Conservation (phyloP, 2,113 vertebrate species). For the Dipodomys spectabilis region DNA sequence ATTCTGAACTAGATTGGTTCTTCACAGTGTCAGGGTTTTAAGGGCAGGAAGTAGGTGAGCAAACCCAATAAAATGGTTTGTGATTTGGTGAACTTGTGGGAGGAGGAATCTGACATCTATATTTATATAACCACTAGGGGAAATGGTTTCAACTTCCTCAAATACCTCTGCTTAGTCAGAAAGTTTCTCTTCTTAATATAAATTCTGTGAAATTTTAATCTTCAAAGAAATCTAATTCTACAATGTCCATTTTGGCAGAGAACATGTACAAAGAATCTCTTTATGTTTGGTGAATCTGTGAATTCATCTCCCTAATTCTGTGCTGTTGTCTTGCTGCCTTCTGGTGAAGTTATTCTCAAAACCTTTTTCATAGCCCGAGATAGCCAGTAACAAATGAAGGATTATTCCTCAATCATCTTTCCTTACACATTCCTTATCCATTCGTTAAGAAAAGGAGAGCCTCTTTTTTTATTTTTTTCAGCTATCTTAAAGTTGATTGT, state of each 20-base stretch:
- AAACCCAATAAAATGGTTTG: conserved; percentile 12
- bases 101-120: neutral
- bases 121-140: neutral
- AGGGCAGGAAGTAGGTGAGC: neutral
- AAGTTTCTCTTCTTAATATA: conserved; percentile 8
- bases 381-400: neutral
- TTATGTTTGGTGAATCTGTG: neutral
- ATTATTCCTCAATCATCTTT: neutral
- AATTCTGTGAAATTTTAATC: conserved; percentile 8
- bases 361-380: neutral
- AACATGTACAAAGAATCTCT: neutral
- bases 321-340: neutral
- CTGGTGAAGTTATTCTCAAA: neutral
- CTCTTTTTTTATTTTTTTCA: neutral
- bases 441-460: neutral
- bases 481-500: neutral
- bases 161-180: conserved; percentile 16
- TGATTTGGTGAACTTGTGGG: neutral
- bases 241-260: conserved; percentile 31
- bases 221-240: conserved; percentile 30
- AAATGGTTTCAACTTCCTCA: conserved; percentile 6
- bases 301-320: neutral
- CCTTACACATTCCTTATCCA: neutral
- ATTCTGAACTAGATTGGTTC: neutral
- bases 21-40: neutral